Evolutionary conservation across 2,797 vertebrate genomes (phyloP), one percentile per base, ranked within the genome.

Genomic region (Zenarchopterus dispar): DNA sequence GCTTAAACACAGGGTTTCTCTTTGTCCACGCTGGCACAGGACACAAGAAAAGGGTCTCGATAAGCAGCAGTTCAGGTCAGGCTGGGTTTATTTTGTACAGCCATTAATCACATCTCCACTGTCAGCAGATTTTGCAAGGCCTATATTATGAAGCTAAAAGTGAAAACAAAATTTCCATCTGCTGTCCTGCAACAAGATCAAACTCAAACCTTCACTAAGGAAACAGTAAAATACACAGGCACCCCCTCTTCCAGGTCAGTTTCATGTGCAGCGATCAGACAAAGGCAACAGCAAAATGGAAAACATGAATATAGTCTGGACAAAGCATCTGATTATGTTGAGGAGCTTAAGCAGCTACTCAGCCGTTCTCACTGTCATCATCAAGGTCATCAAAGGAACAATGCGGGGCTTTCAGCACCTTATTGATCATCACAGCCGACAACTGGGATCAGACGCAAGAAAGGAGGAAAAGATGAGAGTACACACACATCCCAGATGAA

Each of bases 61-160:
- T 82, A 64, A 71, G 84, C 78, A 70, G 70, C 46, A 70, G 64
- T 72, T 82, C 57, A 81, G 80, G 63, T 75, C 56, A 48, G 84
- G 81, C 84, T 84, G 84, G 73, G 77, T 84, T 82, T 81, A 81
- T 82, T 76, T 85, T 19, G 70, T 78, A 62, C 73, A 73, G 75
- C 49, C 50, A 72, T 85, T 83, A 84, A 84, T 84, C 83, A 84
- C 59, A 73, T 68, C 50, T 68, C 33, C 57, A 59, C 56, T 58
- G 64, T 80, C 77, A 75, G 70, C 17, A 17, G 73, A 54, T 56
- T 70, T 70, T 42, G 49, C 64, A 56, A 73, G 67, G 68, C 36
- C 50, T 17, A 42, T 44, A 70, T 76, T 63, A 78, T 67, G 36
- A 67, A 75, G 53, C 67, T 43, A 67, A 49, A 58, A 58, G 64